These are phyloP conservation scores for Serranus cabrilla DNA, from an alignment of 2,797 vertebrate species.

Conservation along the genomic window DNA sequence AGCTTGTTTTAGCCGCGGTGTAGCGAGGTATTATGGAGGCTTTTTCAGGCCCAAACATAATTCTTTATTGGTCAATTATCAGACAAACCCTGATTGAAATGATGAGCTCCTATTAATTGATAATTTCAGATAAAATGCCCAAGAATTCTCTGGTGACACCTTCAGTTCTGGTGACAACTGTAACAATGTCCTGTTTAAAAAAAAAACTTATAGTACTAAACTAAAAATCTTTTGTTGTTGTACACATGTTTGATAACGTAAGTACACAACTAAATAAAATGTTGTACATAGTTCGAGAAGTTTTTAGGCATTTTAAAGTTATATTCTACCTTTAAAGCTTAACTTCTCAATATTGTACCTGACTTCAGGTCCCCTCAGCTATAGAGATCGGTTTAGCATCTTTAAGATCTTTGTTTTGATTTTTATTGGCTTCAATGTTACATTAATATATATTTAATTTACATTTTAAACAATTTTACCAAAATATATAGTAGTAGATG, in stretches of 20 bases:
- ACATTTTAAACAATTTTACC: background rate
- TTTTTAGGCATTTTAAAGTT: too few relatives aligned
- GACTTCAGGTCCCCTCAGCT: background rate
- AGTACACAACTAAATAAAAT: too few relatives aligned
- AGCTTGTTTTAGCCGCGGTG: background rate
- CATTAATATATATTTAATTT: background rate
- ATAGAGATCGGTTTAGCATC: too few relatives aligned
- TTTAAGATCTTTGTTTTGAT: background rate
- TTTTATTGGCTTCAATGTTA: background rate
- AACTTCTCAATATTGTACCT: background rate
- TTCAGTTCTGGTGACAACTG: too few relatives aligned
- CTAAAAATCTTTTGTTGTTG: too few relatives aligned
- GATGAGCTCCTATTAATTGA: background rate
- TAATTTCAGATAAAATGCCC: background rate
- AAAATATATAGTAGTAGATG: background rate
- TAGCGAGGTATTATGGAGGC: background rate
- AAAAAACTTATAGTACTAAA: too few relatives aligned
- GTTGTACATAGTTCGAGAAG: too few relatives aligned
- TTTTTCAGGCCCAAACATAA: background rate
- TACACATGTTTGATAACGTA: too few relatives aligned
- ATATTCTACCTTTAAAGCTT: too few relatives aligned
- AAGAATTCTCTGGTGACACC: too few relatives aligned
- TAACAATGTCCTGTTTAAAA: too few relatives aligned
- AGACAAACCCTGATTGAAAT: background rate
- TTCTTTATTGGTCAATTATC: slow-evolving; percentile 16